Evolutionary conservation across 2,113 vertebrate species (phyloP), one percentile per base, ranked within the genome.

Genomic region (Austrofundulus limnaeus): DNA sequence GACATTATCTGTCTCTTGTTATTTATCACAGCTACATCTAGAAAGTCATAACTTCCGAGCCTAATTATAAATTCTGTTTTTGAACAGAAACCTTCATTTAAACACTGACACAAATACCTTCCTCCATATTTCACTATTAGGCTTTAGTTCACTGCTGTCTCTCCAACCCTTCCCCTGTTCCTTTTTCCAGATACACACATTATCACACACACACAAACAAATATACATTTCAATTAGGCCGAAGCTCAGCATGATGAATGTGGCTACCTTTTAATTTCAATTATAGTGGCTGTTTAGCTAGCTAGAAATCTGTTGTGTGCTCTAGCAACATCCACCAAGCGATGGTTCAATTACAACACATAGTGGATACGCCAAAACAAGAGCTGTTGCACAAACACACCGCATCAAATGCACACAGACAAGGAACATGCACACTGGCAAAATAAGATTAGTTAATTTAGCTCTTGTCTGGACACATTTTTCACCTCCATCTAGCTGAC

Each of bases 211-310:
- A 54, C 66, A 78, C 46, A 83, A 64, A 76, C 74, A 85, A 77
- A 87, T 78, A 86, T 79, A 75, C 71, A 83, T 89, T 91, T 90
- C 87, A 89, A 90, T 92, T 91, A 91, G 72, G 72, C 42, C 64
- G 43, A 0, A 61, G 61, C 80, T 79, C 80, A 70, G 77, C 77
- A 79, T 91, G 90, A 92, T 90, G 87, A 87, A 91, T 90, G 90
- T 79, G 72, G 87, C 78, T 84, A 83, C 87, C 83, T 89, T 91
- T 88, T 91, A 86, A 90, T 90, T 91, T 91, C 88, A 91, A 90
- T 91, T 92, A 92, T 31, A 62, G 76, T 12, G 50, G 61, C 74
- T 80, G 82, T 88, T 84, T 65, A 82, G 85, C 83, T 72, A 24
- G 77, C 78, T 56, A 59, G 65, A 63, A 69, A 77, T 81, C 68